These are phyloP conservation scores for Orchesellides sinensis DNA, from an alignment of 2,888 invertebrate species.

Conservation along the genomic window DNA sequence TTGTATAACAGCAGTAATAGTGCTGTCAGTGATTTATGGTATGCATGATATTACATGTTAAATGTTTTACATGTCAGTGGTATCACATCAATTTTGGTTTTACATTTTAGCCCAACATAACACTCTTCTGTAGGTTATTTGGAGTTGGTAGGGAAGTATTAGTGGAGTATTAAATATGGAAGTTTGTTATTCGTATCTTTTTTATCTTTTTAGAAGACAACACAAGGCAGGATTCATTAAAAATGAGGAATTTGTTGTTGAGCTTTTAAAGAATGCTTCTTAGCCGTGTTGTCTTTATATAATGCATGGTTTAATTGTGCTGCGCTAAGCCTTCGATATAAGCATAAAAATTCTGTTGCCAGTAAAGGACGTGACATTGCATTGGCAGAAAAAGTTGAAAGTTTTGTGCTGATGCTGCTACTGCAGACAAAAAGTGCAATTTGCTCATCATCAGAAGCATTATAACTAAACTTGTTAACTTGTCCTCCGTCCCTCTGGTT, in stretches of 20 bases:
- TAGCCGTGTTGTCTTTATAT: background rate
- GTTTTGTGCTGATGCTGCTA: conserved; percentile 8
- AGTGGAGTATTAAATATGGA: too few relatives aligned
- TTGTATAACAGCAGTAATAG: too few relatives aligned
- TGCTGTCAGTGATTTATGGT: too few relatives aligned
- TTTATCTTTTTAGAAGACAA: background rate
- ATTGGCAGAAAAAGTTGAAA: conserved; percentile 1
- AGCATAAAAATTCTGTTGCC: background rate
- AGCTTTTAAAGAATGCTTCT: too few relatives aligned
- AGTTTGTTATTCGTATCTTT: too few relatives aligned
- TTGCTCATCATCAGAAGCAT: background rate
- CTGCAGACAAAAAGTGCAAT: background rate
- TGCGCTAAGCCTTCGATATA: background rate
- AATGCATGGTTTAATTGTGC: background rate
- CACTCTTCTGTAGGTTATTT: too few relatives aligned
- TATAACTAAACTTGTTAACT: background rate
- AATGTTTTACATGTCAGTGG: too few relatives aligned
- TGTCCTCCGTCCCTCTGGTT: background rate
- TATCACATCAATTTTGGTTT: too few relatives aligned
- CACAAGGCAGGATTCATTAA: conserved; percentile 24
- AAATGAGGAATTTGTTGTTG: conserved; percentile 6
- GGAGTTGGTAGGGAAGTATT: too few relatives aligned
- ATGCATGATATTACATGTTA: too few relatives aligned
- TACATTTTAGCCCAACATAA: too few relatives aligned
- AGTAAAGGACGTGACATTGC: conserved; percentile 28